Conservation (phyloP, 2,113 vertebrate genomes). For the Erpornis zantholeuca region DNA sequence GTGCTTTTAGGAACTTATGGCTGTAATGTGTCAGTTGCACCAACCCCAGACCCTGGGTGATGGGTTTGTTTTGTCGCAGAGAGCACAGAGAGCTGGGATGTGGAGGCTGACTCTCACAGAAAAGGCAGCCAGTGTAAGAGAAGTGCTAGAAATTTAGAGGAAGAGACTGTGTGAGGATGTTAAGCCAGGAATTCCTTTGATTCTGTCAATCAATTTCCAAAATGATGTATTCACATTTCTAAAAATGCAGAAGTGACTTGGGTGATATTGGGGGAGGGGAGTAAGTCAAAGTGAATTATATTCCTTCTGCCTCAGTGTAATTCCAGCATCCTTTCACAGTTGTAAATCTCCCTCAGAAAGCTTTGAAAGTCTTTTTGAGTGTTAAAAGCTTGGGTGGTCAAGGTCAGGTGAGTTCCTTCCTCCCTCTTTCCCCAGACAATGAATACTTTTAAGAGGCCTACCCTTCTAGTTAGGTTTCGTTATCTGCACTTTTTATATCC, state of each 20-base stretch:
- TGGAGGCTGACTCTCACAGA: neutral
- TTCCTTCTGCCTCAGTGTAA: neutral
- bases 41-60: neutral
- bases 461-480: slow-evolving; percentile 53
- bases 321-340: slow-evolving; percentile 29
- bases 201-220: neutral
- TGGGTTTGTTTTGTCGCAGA: neutral
- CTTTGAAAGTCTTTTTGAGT: slow-evolving; percentile 51
- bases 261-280: neutral
- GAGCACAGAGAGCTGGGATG: neutral
- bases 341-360: slow-evolving; percentile 39
- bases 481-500: slow-evolving; percentile 47
- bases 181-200: neutral
- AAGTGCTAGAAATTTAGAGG: neutral
- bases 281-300: neutral
- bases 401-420: slow-evolving; percentile 60
- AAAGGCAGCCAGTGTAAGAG: neutral
- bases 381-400: slow-evolving; percentile 61
- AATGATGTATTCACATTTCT: neutral
- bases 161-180: neutral
- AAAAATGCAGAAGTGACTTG: neutral
- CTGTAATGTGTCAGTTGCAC: neutral
- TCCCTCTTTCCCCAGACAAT: slow-evolving; percentile 54
- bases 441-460: slow-evolving; percentile 55
- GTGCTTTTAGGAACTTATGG: neutral